Percentiles rank a stretch among this genome's conserved stretches.
phyloP scores from a whole-genome alignment of 2,113 vertebrate genomes.

The Notarius quadriscutis region DNA sequence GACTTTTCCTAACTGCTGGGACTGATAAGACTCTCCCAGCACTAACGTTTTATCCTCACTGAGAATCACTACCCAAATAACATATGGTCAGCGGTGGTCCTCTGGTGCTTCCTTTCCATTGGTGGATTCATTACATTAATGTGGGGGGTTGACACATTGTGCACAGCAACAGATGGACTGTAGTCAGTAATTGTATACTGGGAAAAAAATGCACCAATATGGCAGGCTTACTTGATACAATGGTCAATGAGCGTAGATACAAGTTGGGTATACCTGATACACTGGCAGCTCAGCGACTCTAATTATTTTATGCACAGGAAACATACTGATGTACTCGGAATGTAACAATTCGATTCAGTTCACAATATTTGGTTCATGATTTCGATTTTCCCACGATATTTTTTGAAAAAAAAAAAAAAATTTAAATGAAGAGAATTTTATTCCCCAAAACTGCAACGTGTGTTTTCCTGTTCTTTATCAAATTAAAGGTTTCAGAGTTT shows the following conservation, averaged over 20 bases:
- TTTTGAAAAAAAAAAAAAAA: too few relatives aligned
- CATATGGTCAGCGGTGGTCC: not conserved
- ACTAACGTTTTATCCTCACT: not conserved
- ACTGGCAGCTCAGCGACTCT: not conserved
- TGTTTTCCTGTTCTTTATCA: too few relatives aligned
- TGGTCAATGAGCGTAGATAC: not conserved
- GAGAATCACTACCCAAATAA: not conserved
- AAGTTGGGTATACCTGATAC: not conserved
- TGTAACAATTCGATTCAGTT: too few relatives aligned
- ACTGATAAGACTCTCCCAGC: not conserved
- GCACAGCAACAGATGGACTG: not conserved
- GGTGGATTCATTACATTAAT: not conserved
- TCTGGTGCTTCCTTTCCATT: not conserved
- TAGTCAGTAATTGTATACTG: not conserved
- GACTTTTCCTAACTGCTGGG: not conserved
- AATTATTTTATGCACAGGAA: constrained; percentile 17
- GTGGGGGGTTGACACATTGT: too few relatives aligned
- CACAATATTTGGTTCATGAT: too few relatives aligned
- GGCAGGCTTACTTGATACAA: not conserved
- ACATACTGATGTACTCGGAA: not conserved
- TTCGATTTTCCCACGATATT: too few relatives aligned
- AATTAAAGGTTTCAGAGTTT: too few relatives aligned
- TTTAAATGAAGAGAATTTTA: too few relatives aligned
- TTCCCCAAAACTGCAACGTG: too few relatives aligned
- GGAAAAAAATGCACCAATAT: not conserved